A percentile compares a stretch with the other conserved stretches of the same genome.
phyloP scores from a whole-genome alignment of 2,888 invertebrate genomes.

The Taphrorychus bicolor region DNA sequence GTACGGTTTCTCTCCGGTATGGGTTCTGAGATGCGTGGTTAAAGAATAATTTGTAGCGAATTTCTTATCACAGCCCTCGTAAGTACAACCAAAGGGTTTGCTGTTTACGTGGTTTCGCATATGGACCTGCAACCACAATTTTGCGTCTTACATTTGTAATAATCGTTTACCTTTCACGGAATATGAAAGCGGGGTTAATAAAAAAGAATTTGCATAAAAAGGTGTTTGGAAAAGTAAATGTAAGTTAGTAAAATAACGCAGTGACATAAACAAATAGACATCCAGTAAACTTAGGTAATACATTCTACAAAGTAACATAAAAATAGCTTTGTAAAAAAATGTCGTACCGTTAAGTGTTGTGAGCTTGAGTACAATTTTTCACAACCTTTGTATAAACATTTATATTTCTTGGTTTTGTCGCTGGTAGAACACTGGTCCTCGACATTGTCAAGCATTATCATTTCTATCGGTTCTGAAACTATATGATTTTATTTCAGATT shows the following conservation, averaged over 20 bases:
- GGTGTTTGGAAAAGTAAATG: background rate
- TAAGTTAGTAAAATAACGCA: no score
- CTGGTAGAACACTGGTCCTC: slow-evolving; percentile 17
- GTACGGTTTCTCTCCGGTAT: slow-evolving; percentile 62
- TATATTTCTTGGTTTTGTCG: slow-evolving; percentile 54
- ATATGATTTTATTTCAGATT: slow-evolving; percentile 3
- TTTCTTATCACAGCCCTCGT: slow-evolving; percentile 61
- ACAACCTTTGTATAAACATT: slow-evolving; percentile 61
- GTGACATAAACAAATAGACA: no score
- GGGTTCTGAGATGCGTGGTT: slow-evolving; percentile 63
- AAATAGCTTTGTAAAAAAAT: no score
- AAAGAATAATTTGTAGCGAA: slow-evolving; percentile 64
- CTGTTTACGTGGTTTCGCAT: slow-evolving; percentile 63
- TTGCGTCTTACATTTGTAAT: no score
- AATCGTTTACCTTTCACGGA: no score
- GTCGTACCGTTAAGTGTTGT: slow-evolving; percentile 62
- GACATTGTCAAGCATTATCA: slow-evolving; percentile 36
- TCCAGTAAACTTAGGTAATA: no score
- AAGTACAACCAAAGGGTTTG: slow-evolving; percentile 61
- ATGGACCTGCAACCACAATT: slow-evolving; percentile 59
- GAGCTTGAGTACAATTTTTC: slow-evolving; percentile 61
- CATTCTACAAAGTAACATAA: background rate
- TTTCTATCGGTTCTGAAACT: slow-evolving; percentile 30
- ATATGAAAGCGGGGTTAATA: no score
- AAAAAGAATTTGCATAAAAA: background rate